Evolutionary conservation across 2,888 invertebrate species (phyloP).

Genomic region (Arge pagana): DNA sequence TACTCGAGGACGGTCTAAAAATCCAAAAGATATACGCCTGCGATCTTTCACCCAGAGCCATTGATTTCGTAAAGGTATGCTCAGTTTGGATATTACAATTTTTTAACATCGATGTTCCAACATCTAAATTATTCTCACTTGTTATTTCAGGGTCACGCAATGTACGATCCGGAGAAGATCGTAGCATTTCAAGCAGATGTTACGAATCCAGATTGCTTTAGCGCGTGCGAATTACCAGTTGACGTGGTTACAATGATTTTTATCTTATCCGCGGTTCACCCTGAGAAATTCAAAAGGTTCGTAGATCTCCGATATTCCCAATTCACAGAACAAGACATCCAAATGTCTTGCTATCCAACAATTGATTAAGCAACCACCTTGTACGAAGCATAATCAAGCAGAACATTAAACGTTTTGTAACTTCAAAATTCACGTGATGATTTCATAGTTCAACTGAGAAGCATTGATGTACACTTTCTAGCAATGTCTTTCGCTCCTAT

Average conservation of each 20-base stretch:
- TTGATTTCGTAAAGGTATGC: slow-evolving; percentile 76
- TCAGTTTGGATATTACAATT: slow-evolving; percentile 1
- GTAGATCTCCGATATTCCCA: slow-evolving; percentile 41
- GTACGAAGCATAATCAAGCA: no score
- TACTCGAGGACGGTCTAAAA: slow-evolving; percentile 75
- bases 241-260: slow-evolving; percentile 91
- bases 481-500: slow-evolving; percentile 56
- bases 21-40: slow-evolving; percentile 77
- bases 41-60: slow-evolving; percentile 90
- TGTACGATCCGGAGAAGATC: slow-evolving; percentile 70
- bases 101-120: neutral
- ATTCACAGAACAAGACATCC: neutral
- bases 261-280: slow-evolving; percentile 93
- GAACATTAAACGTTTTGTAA: no score
- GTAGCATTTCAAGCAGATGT: slow-evolving; percentile 86
- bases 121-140: neutral
- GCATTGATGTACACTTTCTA: slow-evolving; percentile 43
- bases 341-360: neutral
- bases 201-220: slow-evolving; percentile 69
- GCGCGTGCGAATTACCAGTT: slow-evolving; percentile 62
- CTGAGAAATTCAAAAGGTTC: slow-evolving; percentile 74
- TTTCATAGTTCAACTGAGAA: slow-evolving; percentile 54
- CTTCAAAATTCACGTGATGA: slow-evolving; percentile 42
- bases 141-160: slow-evolving; percentile 58
- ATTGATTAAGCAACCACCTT: no score